Evolutionary conservation across 2,888 invertebrate genomes (phyloP).

Genomic region (Drosophila paucipuncta): DNA sequence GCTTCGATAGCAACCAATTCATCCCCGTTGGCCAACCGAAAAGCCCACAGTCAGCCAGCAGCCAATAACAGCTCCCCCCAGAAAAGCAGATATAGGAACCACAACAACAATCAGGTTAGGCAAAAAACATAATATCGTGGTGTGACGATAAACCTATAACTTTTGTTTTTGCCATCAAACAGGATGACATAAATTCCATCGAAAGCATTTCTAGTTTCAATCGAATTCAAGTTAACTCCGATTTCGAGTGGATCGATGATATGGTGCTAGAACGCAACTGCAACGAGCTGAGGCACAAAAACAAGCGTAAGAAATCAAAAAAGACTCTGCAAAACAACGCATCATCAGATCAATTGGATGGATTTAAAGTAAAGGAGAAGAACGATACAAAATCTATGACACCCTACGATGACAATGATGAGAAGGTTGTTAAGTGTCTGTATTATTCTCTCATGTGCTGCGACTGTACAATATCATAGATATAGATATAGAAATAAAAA

Average conservation of each 20-base stretch:
- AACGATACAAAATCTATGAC: constrained; percentile 53
- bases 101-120: constrained; percentile 80
- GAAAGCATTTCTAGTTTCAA: constrained; percentile 77
- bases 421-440: constrained; percentile 84
- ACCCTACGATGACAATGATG: constrained; percentile 71
- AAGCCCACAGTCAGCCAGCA: constrained; percentile 27
- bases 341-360: constrained; percentile 76
- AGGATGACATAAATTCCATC: constrained; percentile 84
- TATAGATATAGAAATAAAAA: constrained; percentile 24
- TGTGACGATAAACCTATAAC: not conserved
- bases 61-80: constrained; percentile 51
- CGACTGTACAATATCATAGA: constrained; percentile 85
- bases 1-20: constrained; percentile 70
- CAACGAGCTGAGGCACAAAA: constrained; percentile 68
- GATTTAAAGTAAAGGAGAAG: constrained; percentile 49
- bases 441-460: constrained; percentile 85
- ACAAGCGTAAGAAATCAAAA: constrained; percentile 80
- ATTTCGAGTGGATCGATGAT: constrained; percentile 78
- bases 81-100: constrained; percentile 65
- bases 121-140: not conserved
- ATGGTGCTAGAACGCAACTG: constrained; percentile 63
- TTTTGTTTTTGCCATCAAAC: not conserved
- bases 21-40: constrained; percentile 58
- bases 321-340: constrained; percentile 55
- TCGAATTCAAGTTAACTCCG: constrained; percentile 49